A percentile compares a stretch with the other conserved stretches of the same genome.
phyloP scores from a whole-genome alignment of 2,888 invertebrate species.

The Thymelicus lineola region DNA sequence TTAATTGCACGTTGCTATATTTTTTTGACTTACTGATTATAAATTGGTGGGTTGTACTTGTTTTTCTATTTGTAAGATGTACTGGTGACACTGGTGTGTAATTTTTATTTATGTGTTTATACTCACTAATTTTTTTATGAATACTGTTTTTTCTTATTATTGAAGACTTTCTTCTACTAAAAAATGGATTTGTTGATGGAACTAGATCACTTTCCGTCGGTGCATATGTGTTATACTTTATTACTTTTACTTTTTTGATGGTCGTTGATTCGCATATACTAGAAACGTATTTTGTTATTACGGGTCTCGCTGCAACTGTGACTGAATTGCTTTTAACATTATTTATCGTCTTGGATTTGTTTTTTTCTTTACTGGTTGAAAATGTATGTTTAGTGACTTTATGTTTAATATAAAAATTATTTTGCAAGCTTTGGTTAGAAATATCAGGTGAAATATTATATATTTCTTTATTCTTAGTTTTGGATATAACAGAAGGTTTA shows the following conservation, averaged over 20 bases:
- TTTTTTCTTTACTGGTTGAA: background rate
- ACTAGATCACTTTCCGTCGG: constrained; percentile 39
- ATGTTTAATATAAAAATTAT: background rate
- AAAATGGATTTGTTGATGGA: background rate
- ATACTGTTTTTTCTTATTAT: constrained; percentile 22
- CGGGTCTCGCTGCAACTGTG: background rate
- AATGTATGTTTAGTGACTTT: background rate
- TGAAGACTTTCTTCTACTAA: background rate
- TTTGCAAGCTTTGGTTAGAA: no score
- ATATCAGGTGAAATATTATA: no score
- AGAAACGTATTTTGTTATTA: background rate
- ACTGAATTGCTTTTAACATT: background rate
- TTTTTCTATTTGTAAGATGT: background rate
- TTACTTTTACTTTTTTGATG: constrained; percentile 36
- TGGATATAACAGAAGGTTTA: no score
- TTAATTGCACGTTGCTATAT: background rate
- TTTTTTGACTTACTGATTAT: background rate
- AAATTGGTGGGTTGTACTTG: background rate
- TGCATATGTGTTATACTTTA: constrained; percentile 46
- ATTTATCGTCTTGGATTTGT: background rate
- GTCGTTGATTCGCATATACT: background rate
- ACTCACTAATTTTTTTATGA: constrained; percentile 22
- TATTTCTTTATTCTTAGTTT: no score
- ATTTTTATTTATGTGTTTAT: constrained; percentile 21
- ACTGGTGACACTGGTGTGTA: background rate